phyloP scores from a whole-genome alignment of 1,140 invertebrate species.

The Drosophila littoralis region DNA sequence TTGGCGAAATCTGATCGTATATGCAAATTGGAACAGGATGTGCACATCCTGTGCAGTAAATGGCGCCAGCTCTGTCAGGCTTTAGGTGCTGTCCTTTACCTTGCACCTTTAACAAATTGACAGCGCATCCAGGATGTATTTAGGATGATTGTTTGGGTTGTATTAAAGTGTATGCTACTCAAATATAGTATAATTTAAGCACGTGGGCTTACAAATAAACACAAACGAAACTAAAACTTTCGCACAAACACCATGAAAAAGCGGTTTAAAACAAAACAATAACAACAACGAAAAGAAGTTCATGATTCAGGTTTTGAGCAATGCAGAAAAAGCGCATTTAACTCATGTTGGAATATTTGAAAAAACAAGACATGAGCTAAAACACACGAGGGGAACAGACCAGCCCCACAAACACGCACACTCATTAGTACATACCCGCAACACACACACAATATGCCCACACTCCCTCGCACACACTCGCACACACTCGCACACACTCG shows the following conservation, averaged over 20 bases:
- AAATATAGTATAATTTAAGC: background rate
- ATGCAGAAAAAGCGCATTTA: background rate
- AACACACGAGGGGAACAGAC: too few relatives aligned
- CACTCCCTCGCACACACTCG: too few relatives aligned
- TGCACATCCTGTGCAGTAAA: background rate
- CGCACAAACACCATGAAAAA: background rate
- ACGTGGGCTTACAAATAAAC: background rate
- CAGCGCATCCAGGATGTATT: too few relatives aligned
- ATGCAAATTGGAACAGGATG: too few relatives aligned
- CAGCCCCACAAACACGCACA: too few relatives aligned
- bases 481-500: too few relatives aligned
- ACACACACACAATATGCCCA: too few relatives aligned
- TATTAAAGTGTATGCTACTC: background rate
- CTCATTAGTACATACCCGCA: too few relatives aligned
- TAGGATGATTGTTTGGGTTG: background rate
- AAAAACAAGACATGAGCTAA: background rate
- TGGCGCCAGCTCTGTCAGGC: background rate
- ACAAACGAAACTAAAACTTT: conserved; percentile 44
- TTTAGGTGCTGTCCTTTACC: background rate
- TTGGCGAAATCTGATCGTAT: too few relatives aligned
- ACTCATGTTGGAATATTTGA: background rate
- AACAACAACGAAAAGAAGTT: background rate
- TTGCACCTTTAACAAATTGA: background rate
- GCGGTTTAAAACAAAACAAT: too few relatives aligned
- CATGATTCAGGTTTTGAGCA: conserved; percentile 4